Evolutionary conservation across 2,888 invertebrate genomes (phyloP).

Genomic region (Lasiommata megera): DNA sequence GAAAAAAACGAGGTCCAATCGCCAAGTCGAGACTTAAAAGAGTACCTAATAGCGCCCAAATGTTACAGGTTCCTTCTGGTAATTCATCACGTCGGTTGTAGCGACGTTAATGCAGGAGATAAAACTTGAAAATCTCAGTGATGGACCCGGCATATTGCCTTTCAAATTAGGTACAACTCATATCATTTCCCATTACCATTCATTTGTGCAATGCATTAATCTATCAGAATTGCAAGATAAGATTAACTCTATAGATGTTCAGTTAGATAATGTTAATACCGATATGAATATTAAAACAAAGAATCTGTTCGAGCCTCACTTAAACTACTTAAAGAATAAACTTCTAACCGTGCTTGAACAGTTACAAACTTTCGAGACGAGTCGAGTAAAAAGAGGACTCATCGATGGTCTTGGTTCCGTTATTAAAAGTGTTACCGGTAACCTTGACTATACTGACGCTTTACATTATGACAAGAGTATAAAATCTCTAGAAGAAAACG

Average conservation of each 20-base stretch:
- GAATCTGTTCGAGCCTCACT: neutral
- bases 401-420: constrained; percentile 17
- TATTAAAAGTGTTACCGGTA: constrained; percentile 17
- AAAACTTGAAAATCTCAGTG: constrained; percentile 30
- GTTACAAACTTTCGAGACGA: neutral
- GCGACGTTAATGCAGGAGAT: too few relatives aligned
- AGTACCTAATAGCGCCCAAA: too few relatives aligned
- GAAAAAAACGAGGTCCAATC: too few relatives aligned
- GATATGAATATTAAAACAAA: neutral
- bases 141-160: constrained; percentile 34
- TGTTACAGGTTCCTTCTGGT: too few relatives aligned
- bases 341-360: neutral
- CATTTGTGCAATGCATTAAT: constrained; percentile 28
- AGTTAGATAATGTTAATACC: neutral
- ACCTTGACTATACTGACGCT: constrained; percentile 18
- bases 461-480: constrained; percentile 13
- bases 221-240: constrained; percentile 23
- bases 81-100: too few relatives aligned
- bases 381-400: constrained; percentile 8
- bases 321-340: neutral
- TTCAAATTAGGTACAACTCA: constrained; percentile 32
- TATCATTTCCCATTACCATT: constrained; percentile 25
- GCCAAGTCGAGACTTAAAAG: too few relatives aligned
- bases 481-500: neutral
- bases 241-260: constrained; percentile 1